Base-by-base conservation (phyloP, 2,797 vertebrate species). In the Hypotaenidia okinawae region DNA sequence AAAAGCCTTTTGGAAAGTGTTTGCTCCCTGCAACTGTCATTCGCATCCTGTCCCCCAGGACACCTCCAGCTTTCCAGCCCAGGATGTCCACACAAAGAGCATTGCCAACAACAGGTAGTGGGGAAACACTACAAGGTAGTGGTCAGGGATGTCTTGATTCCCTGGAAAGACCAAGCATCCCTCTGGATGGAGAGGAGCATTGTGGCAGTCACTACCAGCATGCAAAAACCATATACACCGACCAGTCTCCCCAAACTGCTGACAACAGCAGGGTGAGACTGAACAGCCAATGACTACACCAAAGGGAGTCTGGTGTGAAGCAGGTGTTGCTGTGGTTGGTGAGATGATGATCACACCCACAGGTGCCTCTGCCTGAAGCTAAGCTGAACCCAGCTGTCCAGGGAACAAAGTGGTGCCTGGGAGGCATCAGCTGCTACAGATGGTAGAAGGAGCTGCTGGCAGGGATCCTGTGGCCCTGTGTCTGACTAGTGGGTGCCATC, bases 351-450 rank as follows among this genome's bases (percentile, higher is more conserved):
- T 27, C 1, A 1, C 84, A 33, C 22, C 57, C 72, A 55, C 59
- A 74, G 67, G 76, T 55, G 47, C 30, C 72, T 76, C 75, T 77
- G 90, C 32, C 82, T 89, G 78, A 52, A 73, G 67, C 72, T 67
- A 9, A 85, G 49, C 57, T 81, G 73, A 52, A 35, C 43, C n/a
- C 95, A 84, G 80, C 85, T 91, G 79, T 73, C 73, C 39, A 11
- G 67, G 43, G 89, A 77, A 74, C 1, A 0, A 32, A 4, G 63
- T 52, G 17, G 24, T 19, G 51, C 25, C 55, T 15, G 1, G 0
- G 54, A 82, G 81, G 67, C 92, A 85, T 86, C 90, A 83, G 91
- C 87, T 67, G 9, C 78, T 89, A 82, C 91, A 89, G 72, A 55
- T 4, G 9, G 78, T 24, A 55, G 47, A 63, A 83, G 78, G 19